Evolutionary conservation across 2,797 vertebrate species (phyloP), one percentile per base, ranked within the genome.

Genomic region (Melanotaenia nigrans): DNA sequence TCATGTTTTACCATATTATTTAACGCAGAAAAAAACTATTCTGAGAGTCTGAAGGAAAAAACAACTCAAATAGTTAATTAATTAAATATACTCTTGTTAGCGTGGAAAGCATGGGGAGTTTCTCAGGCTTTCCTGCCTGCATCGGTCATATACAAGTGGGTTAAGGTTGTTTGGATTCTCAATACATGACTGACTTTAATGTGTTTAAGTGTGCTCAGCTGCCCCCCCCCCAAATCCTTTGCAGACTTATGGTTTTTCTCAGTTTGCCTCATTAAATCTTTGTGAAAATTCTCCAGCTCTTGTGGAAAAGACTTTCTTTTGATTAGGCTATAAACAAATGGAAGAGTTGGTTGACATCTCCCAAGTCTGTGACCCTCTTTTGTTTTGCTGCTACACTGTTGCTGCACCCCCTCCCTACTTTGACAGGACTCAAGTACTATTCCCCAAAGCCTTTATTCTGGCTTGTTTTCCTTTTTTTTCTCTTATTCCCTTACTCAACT

Each of bases 381-480:
- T 94, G 91, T 94, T 85, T 89, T 82, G 85, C 75, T 75, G 86
- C 83, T 75, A 71, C 80, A 75, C 83, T 90, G 86, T 91, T 90
- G 81, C 85, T 82, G 69, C 35, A 3, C 64, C 45, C n/a, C 78
- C 63, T 81, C 77, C 71, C 69, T 30, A 40, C 80, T 78, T 75
- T 81, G 79, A 92, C 92, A 89, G 88, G 90, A 89, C 79, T 91
- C 42, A 72, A 92, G 78, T 77, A 88, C 89, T 87, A 90, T 90
- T 94, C 93, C 91, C 90, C 73, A 87, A 90, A 87, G 92, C 91
- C 86, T 93, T 93, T 90, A 89, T 92, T 89, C 83, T 91, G 24
- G n/a, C 69, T 89, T 64, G 35, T 84, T 90, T 91, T 83, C 79
- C 70, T 65, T 62, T 73, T 71, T 33, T 33, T 75, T 55, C 12